Conservation (phyloP, 2,113 vertebrate species). For the Apus apus region DNA sequence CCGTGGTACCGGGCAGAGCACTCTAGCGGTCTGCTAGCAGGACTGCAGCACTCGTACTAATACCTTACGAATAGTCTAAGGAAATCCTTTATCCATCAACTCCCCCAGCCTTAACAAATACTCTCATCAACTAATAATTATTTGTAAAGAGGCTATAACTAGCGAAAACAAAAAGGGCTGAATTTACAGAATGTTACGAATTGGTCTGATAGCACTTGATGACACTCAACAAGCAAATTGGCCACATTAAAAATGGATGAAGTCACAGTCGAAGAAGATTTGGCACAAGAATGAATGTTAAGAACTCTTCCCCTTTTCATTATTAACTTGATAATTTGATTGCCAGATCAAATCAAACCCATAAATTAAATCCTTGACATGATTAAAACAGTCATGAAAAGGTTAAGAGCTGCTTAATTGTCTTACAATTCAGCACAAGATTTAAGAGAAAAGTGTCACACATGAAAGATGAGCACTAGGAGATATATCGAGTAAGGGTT, state of each 20-base stretch:
- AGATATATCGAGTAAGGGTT: background rate
- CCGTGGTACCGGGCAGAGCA: background rate
- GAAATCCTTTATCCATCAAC: background rate
- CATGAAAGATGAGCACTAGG: background rate
- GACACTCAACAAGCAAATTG: background rate
- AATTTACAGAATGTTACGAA: background rate
- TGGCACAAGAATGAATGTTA: background rate
- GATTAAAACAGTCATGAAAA: background rate
- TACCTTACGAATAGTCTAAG: background rate
- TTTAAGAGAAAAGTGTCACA: background rate
- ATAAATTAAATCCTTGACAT: background rate
- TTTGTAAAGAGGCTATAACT: background rate
- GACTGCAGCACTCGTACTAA: background rate
- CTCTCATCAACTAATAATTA: background rate
- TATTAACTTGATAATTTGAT: background rate
- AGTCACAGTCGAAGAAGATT: background rate
- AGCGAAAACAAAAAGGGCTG: background rate
- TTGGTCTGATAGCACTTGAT: background rate
- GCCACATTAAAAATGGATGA: background rate
- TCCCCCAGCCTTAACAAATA: background rate
- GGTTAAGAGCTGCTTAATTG: conserved; percentile 10
- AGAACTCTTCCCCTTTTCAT: background rate
- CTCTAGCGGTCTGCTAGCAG: background rate
- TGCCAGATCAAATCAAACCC: background rate
- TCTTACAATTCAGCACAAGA: background rate